phyloP scores from a whole-genome alignment of 2,113 vertebrate species.

The Spea bombifrons region DNA sequence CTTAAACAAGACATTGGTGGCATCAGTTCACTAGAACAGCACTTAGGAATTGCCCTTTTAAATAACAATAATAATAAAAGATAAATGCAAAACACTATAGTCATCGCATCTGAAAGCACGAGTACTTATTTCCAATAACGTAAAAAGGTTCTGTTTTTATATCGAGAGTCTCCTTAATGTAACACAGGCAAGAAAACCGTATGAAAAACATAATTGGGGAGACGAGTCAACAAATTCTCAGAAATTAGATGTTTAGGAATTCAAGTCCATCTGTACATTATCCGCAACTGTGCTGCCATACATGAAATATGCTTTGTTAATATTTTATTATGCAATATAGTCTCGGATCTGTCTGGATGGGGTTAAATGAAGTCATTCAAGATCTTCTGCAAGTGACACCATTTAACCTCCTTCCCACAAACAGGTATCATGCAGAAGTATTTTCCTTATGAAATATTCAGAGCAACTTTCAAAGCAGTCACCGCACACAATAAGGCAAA shows the following conservation, averaged over 20 bases:
- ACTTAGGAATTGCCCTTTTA: neutral
- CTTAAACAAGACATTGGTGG: neutral
- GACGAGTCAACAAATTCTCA: neutral
- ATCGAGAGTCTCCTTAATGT: neutral
- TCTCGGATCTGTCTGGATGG: slow-evolving; percentile 10
- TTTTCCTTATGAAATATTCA: slow-evolving; percentile 43
- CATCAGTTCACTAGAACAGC: neutral
- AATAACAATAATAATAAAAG: neutral
- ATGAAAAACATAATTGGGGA: neutral
- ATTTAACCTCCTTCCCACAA: slow-evolving; percentile 39
- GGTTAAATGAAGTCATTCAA: slow-evolving; percentile 42
- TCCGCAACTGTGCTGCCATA: neutral
- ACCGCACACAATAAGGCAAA: neutral
- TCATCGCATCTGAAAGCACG: neutral
- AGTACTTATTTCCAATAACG: neutral
- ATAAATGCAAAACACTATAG: too few species aligned
- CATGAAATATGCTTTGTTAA: neutral
- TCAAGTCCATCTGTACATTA: neutral
- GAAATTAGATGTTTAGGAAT: neutral
- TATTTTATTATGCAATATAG: slow-evolving; percentile 33
- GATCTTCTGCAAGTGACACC: slow-evolving; percentile 35
- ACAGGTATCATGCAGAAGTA: slow-evolving; percentile 39
- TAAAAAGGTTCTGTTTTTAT: neutral
- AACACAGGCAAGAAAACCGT: neutral
- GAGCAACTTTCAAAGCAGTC: slow-evolving; percentile 15